Evolutionary conservation across 2,888 invertebrate species (phyloP), one percentile per base, ranked within the genome.

Genomic region (Brenthis daphne): DNA sequence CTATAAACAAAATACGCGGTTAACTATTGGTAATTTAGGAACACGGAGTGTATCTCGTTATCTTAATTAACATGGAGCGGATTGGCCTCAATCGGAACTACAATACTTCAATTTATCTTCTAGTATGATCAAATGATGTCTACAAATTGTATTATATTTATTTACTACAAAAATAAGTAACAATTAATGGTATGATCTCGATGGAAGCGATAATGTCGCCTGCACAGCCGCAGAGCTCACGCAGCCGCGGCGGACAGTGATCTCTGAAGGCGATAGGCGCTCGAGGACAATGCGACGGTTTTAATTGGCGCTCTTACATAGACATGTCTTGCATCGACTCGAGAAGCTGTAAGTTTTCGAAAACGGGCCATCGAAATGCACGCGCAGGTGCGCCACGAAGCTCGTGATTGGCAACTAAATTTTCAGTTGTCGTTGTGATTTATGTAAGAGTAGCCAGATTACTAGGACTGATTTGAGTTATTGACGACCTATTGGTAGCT

Each of bases 91-190:
- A 86, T 83, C 80, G 80, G 80, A 81, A 82, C 78, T 80, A 86
- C 84, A 86, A 86, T 84, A 80, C 76, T 73, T 77, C 81, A 80
- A 80, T 78, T 84, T 86, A 88, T 87, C 86, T 82, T 74, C 73
- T 71, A 76, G 78, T 81, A 77, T 80, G 79, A 87, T 86, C 86
- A 81, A 82, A 76, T 81, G 83, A 82, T 82, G 82, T 82, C 84
- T 85, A 86, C 87, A 84, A 88, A 88, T 87, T 89, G 85, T 80
- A 78, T 81, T 80, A 82, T 83, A 83, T 85, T 82, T 85, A 83
- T 84, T 85, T 85, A 82, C 80, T 81, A 79, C 81, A 84, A 87
- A 89, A 86, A 84, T 87, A 84, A 84, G 76, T 78, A 78, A 81
- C 82, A 82, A 87, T 87, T 85, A 85, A 83, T 79, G 80, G 77